These are phyloP conservation scores for Acrocephalus scirpaceus DNA, from an alignment of 2,797 vertebrate species.

Conservation along the genomic window DNA sequence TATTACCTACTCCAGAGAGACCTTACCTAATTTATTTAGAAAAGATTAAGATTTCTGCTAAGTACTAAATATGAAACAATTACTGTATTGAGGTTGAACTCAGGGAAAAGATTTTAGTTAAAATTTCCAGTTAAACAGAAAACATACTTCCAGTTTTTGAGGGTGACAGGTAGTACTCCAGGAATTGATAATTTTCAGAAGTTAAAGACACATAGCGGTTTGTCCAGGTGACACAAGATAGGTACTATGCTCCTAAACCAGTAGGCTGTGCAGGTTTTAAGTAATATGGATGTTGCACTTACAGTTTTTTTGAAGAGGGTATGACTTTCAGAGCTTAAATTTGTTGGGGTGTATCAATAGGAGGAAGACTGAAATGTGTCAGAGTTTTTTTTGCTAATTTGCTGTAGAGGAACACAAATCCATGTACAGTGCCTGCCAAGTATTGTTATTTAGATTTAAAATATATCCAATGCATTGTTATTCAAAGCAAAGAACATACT, in stretches of 20 bases:
- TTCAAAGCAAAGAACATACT: not conserved
- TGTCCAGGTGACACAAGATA: not conserved
- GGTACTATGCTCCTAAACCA: not conserved
- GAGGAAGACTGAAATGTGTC: not conserved
- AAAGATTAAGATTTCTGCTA: not conserved
- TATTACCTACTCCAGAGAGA: not conserved
- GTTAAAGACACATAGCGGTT: not conserved
- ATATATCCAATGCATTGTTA: not conserved
- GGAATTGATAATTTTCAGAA: not conserved
- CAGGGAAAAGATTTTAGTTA: not conserved
- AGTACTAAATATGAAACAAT: not conserved
- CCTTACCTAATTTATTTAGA: not conserved
- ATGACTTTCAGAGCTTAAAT: not conserved
- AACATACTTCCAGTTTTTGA: not conserved
- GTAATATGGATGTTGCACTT: not conserved
- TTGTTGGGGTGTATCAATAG: not conserved
- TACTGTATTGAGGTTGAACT: not conserved
- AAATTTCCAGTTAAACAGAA: not conserved
- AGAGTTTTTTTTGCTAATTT: not conserved
- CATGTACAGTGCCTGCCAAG: rapidly evolving
- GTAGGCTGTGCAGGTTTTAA: not conserved
- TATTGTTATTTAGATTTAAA: not conserved
- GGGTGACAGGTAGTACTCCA: not conserved
- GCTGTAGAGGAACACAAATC: not conserved
- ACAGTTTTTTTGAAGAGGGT: rapidly evolving